Evolutionary conservation across 2,113 vertebrate genomes (phyloP).

Genomic region (Tachysurus fulvidraco): DNA sequence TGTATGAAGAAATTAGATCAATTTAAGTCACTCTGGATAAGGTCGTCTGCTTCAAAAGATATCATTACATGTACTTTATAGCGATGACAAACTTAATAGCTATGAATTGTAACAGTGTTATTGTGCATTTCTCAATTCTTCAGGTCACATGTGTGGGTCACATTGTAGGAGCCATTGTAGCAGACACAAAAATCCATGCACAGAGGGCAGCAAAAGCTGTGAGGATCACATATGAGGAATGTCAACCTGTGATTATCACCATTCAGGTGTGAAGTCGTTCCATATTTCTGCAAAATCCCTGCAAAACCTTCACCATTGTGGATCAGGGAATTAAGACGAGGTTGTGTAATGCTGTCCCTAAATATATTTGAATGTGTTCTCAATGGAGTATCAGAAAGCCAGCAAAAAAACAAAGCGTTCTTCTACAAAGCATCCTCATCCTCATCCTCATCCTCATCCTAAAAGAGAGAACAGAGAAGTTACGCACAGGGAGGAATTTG

Average conservation of each 20-base stretch:
- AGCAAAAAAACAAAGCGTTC: too few relatives aligned
- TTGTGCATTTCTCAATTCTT: background rate
- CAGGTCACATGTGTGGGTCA: slow-evolving; percentile 96
- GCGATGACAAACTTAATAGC: background rate
- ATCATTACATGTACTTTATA: background rate
- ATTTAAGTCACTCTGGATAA: too few relatives aligned
- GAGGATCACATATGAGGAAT: slow-evolving; percentile 86
- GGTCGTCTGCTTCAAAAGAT: background rate
- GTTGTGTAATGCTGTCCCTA: background rate
- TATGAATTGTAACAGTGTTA: background rate
- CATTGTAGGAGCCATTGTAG: slow-evolving; percentile 86
- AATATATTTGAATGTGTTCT: background rate
- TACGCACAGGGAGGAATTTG: background rate
- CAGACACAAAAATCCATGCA: slow-evolving; percentile 87
- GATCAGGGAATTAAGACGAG: background rate
- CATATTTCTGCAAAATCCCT: background rate
- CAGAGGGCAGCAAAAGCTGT: slow-evolving; percentile 85
- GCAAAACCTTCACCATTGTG: background rate
- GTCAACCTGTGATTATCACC: slow-evolving; percentile 80
- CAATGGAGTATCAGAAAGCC: too few relatives aligned
- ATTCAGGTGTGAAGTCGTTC: slow-evolving; percentile 79
- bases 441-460: background rate
- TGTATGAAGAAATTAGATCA: too few relatives aligned
- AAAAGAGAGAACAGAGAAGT: background rate
- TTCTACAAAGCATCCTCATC: background rate